These are phyloP conservation scores for Heliangelus exortis DNA, from an alignment of 2,797 vertebrate species.

Conservation along the genomic window DNA sequence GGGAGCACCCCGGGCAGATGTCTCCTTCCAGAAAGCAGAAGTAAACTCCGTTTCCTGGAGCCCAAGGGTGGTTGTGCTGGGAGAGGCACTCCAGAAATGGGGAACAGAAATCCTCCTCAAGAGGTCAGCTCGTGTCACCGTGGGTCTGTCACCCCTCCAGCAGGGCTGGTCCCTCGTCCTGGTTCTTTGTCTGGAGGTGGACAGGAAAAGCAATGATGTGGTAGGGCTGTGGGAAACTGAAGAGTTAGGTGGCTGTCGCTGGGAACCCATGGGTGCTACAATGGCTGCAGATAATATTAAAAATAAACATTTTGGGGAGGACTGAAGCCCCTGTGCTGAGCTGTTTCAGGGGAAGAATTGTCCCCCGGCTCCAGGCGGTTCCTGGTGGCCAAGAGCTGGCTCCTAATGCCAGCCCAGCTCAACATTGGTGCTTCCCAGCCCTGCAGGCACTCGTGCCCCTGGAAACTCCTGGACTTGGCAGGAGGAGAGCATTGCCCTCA, in stretches of 20 bases:
- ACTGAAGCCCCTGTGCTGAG: background rate
- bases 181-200: background rate
- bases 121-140: background rate
- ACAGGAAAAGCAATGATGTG: background rate
- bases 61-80: background rate
- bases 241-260: background rate
- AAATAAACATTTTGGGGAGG: background rate
- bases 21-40: constrained; percentile 46
- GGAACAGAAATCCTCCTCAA: constrained; percentile 42
- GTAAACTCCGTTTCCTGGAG: constrained; percentile 8
- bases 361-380: background rate
- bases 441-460: background rate
- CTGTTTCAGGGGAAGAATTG: background rate
- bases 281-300: background rate
- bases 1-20: background rate
- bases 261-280: background rate
- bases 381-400: background rate
- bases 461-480: constrained; percentile 5
- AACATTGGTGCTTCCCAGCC: background rate
- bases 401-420: background rate
- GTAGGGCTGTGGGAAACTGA: background rate
- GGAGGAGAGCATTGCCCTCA: background rate
- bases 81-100: background rate
- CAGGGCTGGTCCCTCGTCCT: fast-evolving
- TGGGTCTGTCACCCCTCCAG: background rate